Percentiles rank a stretch among this genome's conserved stretches.
Conservation (phyloP, 2,888 invertebrate species). For the Archips crataeganus region DNA sequence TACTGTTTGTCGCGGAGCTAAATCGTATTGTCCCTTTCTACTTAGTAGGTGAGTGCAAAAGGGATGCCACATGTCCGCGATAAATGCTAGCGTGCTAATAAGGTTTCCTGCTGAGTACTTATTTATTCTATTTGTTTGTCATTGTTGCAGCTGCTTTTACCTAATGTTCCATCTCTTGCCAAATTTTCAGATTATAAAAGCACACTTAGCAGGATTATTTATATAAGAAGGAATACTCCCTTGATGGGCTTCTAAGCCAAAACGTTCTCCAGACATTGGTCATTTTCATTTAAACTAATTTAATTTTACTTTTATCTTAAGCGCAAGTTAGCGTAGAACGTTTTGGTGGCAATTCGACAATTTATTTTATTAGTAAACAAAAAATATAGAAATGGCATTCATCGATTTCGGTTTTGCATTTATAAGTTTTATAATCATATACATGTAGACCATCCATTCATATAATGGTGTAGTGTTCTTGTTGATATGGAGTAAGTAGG, state of each 20-base stretch:
- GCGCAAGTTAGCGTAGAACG: background rate
- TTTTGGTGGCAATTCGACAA: background rate
- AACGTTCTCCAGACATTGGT: background rate
- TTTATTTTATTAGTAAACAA: conserved; percentile 15
- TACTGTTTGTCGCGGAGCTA: no score
- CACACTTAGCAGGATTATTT: background rate
- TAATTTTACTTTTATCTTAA: background rate
- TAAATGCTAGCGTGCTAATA: background rate
- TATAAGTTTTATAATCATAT: conserved; percentile 13
- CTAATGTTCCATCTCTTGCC: conserved; percentile 17
- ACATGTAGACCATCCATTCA: conserved; percentile 13
- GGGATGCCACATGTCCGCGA: no score
- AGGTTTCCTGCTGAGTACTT: conserved; percentile 12
- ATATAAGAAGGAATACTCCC: background rate
- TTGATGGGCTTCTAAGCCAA: background rate
- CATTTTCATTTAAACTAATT: background rate
- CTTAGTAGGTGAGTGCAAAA: no score
- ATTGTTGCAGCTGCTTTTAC: conserved; percentile 21
- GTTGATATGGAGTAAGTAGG: background rate
- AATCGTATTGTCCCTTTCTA: no score
- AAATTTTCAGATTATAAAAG: conserved; percentile 9
- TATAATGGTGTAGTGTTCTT: conserved; percentile 14
- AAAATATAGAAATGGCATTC: conserved; percentile 20
- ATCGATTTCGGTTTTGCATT: conserved; percentile 40
- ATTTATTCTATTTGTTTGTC: conserved; percentile 10